Base-by-base conservation (phyloP, 23 tunicate species). In the Ciona savignyi region DNA sequence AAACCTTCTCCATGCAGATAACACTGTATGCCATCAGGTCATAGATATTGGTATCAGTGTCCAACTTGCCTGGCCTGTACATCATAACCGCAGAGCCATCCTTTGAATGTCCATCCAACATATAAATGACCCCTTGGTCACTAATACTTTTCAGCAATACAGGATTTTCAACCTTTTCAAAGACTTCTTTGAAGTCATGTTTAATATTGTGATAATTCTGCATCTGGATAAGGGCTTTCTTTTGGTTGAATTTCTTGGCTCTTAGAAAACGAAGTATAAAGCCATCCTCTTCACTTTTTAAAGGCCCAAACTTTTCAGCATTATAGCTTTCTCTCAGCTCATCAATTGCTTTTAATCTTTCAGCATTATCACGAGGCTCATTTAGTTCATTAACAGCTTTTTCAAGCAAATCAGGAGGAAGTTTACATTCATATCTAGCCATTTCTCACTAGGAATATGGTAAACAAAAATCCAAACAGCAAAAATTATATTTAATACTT, bases 361-460 rank as follows among this genome's bases (percentile, higher is more conserved):
- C 67, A 4, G 4, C 4, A 25, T 63, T 25, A 25, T 23, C 22
- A n/a, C 6, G 6, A 4, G 67, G 67, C 28, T 63, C 67, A 63
- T 63, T 63, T 22, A 63, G 22, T 25, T 63, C 67, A 9, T 11
- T 22, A 25, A 25, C 22, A 9, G 67, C 67, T 63, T 22, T 63
- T 25, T 11, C 28, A 4, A n/a, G 67, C 26, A 63, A 4, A 9
- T 9, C 23, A 9, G 26, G 26, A 25, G 28, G 4, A 25, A 63
- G 67, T 22, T 20, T 9, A 22, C 67, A 63, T 63, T n/a, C 67
- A 22, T 63, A 63, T 25, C 67, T 63, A 23, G 33, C 78, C 35
- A 35, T 71, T n/a, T n/a, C n/a, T n/a, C n/a, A n/a, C n/a, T n/a
- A n/a, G n/a, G n/a, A n/a, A n/a, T n/a, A n/a, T n/a, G n/a, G n/a